Percentiles rank a stretch among this genome's conserved stretches.
phyloP scores from a whole-genome alignment of 2,113 vertebrate genomes.

The Sceloporus tristichus region DNA sequence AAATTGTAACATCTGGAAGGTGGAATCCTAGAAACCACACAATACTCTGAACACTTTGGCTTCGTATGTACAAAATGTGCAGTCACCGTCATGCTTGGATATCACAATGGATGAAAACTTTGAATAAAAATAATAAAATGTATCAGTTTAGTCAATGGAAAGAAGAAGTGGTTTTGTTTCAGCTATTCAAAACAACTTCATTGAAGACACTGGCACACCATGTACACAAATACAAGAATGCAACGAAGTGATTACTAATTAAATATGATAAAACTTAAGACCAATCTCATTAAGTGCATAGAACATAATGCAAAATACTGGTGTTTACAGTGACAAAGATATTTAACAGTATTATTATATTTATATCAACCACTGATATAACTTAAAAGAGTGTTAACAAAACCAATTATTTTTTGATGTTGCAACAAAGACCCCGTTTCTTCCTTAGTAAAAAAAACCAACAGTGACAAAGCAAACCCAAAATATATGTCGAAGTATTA shows the following conservation, averaged over 20 bases:
- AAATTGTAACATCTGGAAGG: conserved; percentile 56
- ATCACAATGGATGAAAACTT: conserved; percentile 24
- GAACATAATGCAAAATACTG: conserved; percentile 73
- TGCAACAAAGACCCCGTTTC: conserved; percentile 38
- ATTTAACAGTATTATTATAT: conserved; percentile 43
- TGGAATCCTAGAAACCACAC: conserved; percentile 63
- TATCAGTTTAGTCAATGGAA: not conserved
- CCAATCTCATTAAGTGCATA: conserved; percentile 76
- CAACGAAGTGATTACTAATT: conserved; percentile 70
- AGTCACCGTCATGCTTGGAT: conserved; percentile 53
- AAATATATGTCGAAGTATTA: not conserved
- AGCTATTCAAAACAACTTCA: conserved; percentile 45
- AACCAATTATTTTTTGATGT: conserved; percentile 50
- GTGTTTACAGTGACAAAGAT: conserved; percentile 68
- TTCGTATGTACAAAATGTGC: conserved; percentile 66
- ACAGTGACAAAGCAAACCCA: not conserved
- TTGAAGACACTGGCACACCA: conserved; percentile 47
- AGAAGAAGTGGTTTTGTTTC: conserved; percentile 21
- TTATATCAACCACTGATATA: conserved; percentile 45
- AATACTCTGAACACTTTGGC: conserved; percentile 63
- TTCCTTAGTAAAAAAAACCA: not conserved
- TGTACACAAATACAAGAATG: conserved; percentile 52
- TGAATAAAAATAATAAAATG: conserved; percentile 30
- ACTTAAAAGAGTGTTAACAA: conserved; percentile 53
- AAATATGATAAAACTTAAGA: conserved; percentile 74